phyloP scores from a whole-genome alignment of 2,113 vertebrate genomes.

The Mandrillus leucophaeus region DNA sequence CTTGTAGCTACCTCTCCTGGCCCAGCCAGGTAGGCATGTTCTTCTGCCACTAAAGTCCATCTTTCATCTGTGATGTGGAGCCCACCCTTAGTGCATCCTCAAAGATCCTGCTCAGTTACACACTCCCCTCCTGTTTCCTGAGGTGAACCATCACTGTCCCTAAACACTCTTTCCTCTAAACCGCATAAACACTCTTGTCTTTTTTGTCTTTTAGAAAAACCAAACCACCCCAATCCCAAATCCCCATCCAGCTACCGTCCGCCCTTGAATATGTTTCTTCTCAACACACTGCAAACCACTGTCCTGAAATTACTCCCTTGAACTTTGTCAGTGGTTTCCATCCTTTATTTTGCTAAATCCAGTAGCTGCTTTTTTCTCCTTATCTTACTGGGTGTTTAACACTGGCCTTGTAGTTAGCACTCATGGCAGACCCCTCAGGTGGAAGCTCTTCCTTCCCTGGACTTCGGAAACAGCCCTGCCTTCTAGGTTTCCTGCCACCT shows the following conservation, averaged over 20 bases:
- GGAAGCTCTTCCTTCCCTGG: neutral
- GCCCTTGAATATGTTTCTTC: neutral
- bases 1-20: too few relatives aligned
- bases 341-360: neutral
- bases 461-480: neutral
- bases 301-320: neutral
- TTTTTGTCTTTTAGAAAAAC: neutral
- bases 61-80: neutral
- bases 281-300: neutral
- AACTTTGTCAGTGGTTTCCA: neutral
- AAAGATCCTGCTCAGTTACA: neutral
- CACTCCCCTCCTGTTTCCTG: neutral
- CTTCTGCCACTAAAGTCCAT: neutral
- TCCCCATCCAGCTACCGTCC: too few relatives aligned
- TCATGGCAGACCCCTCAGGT: accelerated
- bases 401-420: too few relatives aligned
- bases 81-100: neutral
- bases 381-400: neutral
- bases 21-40: neutral
- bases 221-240: neutral
- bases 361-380: neutral
- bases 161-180: neutral
- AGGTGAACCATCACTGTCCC: neutral
- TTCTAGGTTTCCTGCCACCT: neutral
- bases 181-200: neutral